A percentile compares a stretch with the other conserved stretches of the same genome.
phyloP scores from a whole-genome alignment of 1,140 invertebrate genomes.

The Drosophila varians region DNA sequence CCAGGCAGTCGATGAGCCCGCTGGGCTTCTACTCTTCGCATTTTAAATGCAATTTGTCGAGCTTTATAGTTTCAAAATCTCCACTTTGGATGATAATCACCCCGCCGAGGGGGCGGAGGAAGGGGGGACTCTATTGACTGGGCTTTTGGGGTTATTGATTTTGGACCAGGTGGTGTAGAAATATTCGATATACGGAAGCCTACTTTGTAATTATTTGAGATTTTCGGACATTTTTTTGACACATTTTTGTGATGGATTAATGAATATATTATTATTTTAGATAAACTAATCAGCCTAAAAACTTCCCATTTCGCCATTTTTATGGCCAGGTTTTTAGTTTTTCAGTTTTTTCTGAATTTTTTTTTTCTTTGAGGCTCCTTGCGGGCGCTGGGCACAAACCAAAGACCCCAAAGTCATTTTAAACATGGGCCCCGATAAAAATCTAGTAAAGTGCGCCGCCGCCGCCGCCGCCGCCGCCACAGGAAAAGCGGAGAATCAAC shows the following conservation, averaged over 20 bases:
- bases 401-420: constrained; percentile 66
- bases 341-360: not conserved
- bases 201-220: not conserved
- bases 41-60: constrained; percentile 58
- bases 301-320: constrained; percentile 1
- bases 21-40: constrained; percentile 38
- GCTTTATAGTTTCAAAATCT: constrained; percentile 24
- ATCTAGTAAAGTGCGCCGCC: constrained; percentile 68
- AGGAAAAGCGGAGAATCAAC: constrained; percentile 14
- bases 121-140: too few species aligned
- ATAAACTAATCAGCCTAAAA: too few species aligned
- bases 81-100: constrained; percentile 9
- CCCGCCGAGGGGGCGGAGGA: not conserved
- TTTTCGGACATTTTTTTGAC: constrained; percentile 8
- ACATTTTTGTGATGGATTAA: too few species aligned
- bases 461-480: too few species aligned
- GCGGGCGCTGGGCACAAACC: constrained; percentile 43
- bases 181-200: not conserved
- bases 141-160: not conserved
- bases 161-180: not conserved
- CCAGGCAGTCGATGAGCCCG: constrained; percentile 24
- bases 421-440: constrained; percentile 67
- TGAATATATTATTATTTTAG: too few species aligned
- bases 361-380: constrained; percentile 6
- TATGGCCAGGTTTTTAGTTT: constrained; percentile 16